Evolutionary conservation across 37 sponge, comb jelly and placozoan species (phyloP).

Genomic region (Haliclona indistincta): DNA sequence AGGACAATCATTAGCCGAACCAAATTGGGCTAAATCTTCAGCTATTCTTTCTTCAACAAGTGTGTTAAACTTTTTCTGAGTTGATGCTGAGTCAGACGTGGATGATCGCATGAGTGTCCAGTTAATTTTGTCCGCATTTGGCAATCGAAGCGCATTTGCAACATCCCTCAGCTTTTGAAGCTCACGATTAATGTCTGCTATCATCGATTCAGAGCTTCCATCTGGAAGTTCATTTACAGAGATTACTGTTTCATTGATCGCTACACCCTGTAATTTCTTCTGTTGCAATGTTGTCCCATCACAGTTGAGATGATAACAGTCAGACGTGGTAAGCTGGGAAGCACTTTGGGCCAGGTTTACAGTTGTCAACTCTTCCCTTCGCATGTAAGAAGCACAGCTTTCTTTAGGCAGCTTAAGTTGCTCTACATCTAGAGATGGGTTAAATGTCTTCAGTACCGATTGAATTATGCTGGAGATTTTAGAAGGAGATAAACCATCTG

Average conservation of each 20-base stretch:
- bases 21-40: slow-evolving; percentile 35
- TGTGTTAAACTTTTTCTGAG: slow-evolving; percentile 53
- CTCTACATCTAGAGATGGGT: slow-evolving; percentile 7
- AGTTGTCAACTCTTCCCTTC: slow-evolving; percentile 28
- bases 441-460: slow-evolving; percentile 5
- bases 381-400: slow-evolving; percentile 20
- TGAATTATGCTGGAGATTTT: slow-evolving; percentile 7
- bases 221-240: slow-evolving; percentile 37
- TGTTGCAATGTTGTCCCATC: slow-evolving; percentile 44
- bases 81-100: slow-evolving; percentile 54
- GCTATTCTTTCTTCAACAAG: slow-evolving; percentile 32
- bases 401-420: slow-evolving; percentile 11
- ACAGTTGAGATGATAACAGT: slow-evolving; percentile 7
- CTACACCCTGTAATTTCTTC: slow-evolving; percentile 34
- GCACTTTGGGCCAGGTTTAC: slow-evolving; percentile 14
- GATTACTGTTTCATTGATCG: slow-evolving; percentile 6
- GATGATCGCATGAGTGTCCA: slow-evolving; percentile 47
- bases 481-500: not conserved
- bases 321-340: not conserved
- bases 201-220: slow-evolving; percentile 18
- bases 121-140: slow-evolving; percentile 53
- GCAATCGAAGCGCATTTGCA: slow-evolving; percentile 28
- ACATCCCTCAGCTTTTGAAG: slow-evolving; percentile 26
- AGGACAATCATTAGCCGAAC: slow-evolving; percentile 6
- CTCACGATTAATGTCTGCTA: slow-evolving; percentile 37